These are phyloP conservation scores for Circaetus cinerascens DNA, from an alignment of 2,113 vertebrate species.

Conservation along the genomic window DNA sequence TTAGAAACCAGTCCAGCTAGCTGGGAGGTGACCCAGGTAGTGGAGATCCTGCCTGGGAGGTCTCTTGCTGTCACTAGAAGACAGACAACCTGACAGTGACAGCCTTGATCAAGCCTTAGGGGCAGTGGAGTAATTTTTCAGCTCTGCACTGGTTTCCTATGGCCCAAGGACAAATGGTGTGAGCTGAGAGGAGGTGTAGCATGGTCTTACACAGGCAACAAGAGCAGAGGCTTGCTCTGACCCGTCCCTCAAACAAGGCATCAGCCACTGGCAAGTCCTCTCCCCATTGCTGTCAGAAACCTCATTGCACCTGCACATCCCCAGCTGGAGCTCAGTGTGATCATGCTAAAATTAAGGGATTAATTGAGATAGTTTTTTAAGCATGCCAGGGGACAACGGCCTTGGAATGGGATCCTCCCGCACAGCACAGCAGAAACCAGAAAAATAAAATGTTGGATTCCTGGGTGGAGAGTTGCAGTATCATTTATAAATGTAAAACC, in stretches of 20 bases:
- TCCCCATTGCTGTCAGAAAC: not conserved
- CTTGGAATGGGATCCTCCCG: not conserved
- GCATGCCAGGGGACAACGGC: fast-evolving
- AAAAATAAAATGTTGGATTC: not conserved
- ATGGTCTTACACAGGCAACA: not conserved
- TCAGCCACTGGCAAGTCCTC: fast-evolving
- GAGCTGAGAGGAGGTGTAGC: not conserved
- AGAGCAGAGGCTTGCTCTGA: not conserved
- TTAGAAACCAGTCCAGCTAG: not conserved
- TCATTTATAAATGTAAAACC: not conserved
- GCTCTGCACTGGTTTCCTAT: not conserved
- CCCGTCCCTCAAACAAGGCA: not conserved
- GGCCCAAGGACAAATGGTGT: not conserved
- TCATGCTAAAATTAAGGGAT: not conserved
- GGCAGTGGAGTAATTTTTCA: not conserved
- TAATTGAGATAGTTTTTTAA: not conserved
- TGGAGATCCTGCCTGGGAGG: not conserved
- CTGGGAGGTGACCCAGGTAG: not conserved
- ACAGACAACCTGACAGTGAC: not conserved
- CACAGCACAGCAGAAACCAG: not conserved
- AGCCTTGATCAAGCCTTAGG: not conserved
- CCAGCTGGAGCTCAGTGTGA: not conserved
- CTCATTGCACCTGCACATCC: fast-evolving
- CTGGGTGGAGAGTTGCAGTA: not conserved
- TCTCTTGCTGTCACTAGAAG: not conserved